These are phyloP conservation scores for Heterodera schachtii DNA, from an alignment of 1,140 invertebrate species.

Conservation along the genomic window DNA sequence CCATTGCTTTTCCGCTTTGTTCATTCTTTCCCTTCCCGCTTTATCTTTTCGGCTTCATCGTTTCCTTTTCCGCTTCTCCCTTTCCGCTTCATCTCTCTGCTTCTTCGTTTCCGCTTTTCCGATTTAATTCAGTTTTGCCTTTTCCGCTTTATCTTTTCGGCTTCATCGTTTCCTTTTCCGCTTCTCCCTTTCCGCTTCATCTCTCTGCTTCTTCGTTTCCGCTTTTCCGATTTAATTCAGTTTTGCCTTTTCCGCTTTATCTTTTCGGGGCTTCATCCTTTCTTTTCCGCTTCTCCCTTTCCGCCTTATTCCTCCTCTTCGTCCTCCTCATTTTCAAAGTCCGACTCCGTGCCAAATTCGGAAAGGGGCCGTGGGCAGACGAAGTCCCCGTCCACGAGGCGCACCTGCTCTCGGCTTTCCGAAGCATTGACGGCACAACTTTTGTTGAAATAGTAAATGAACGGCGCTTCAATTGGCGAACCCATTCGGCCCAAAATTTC, in stretches of 20 bases:
- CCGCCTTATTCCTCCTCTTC: conserved; percentile 16
- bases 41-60: neutral
- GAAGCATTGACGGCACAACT: neutral
- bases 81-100: neutral
- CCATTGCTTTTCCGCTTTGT: too few relatives aligned
- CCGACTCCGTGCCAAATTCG: conserved; percentile 50
- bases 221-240: too few relatives aligned
- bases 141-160: neutral
- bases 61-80: neutral
- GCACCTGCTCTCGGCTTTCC: conserved; percentile 13
- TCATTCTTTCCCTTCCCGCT: too few relatives aligned
- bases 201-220: neutral
- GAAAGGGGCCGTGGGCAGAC: conserved; percentile 52
- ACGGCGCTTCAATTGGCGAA: conserved; percentile 45
- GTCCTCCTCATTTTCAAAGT: conserved; percentile 45
- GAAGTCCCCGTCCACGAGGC: conserved; percentile 51
- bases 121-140: too few relatives aligned
- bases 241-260: too few relatives aligned
- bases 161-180: neutral
- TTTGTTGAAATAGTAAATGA: conserved; percentile 42
- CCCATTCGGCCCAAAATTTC: conserved; percentile 49
- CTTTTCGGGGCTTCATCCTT: neutral
- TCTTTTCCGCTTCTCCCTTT: neutral
- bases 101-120: neutral
- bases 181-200: neutral